Percentiles rank a stretch among this genome's conserved stretches.
Evolutionary conservation across 2,113 vertebrate genomes (phyloP).

Genomic region (Lepidothrix coronata): DNA sequence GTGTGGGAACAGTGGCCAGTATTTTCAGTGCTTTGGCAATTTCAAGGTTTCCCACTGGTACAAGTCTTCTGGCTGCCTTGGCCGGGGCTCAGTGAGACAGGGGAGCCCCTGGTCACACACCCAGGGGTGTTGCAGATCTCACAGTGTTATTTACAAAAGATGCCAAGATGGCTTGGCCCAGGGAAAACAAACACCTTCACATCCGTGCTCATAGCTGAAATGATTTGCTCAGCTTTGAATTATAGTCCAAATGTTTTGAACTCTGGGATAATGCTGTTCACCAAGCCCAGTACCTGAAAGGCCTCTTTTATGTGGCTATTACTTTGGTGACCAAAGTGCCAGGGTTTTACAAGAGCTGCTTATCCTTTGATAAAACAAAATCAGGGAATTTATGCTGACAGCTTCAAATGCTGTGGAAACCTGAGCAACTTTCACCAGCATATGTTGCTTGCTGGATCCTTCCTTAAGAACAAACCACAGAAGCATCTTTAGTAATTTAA

Average conservation of each 20-base stretch:
- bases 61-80: rapidly evolving
- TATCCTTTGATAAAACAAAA: slow-evolving; percentile 63
- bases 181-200: not conserved
- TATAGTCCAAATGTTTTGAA: slow-evolving; percentile 32
- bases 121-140: not conserved
- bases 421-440: slow-evolving; percentile 38
- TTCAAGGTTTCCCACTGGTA: not conserved
- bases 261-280: slow-evolving; percentile 1
- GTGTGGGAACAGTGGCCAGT: not conserved
- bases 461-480: slow-evolving; percentile 28
- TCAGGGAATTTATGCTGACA: slow-evolving; percentile 55
- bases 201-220: not conserved
- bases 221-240: slow-evolving; percentile 41
- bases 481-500: slow-evolving; percentile 57
- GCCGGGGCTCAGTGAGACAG: not conserved
- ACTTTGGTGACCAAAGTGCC: slow-evolving; percentile 44
- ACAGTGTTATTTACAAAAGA: not conserved
- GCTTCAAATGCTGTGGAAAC: slow-evolving; percentile 48
- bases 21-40: not conserved
- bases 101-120: not conserved
- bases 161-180: not conserved
- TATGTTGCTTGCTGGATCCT: slow-evolving; percentile 20
- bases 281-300: slow-evolving; percentile 29
- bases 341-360: slow-evolving; percentile 47
- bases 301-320: slow-evolving; percentile 51